Conservation (phyloP, 2,797 vertebrate species). For the Siniperca obscura region DNA sequence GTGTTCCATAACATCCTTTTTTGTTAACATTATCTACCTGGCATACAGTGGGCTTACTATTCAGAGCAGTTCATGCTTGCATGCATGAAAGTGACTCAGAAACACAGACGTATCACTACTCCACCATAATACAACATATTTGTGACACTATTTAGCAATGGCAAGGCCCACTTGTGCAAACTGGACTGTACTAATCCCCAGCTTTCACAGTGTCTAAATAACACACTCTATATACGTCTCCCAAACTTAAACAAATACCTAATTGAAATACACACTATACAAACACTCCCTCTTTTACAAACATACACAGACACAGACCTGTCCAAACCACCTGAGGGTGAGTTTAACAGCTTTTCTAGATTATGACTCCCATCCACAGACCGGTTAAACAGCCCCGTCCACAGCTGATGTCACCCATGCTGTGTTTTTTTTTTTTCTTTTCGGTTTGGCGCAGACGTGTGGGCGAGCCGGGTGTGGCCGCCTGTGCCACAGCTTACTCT, state of each 20-base stretch:
- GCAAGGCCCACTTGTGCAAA: slow-evolving; percentile 67
- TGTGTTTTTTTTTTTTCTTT: neutral
- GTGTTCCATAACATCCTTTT: neutral
- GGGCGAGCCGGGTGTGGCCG: slow-evolving; percentile 77
- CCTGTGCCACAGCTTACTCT: slow-evolving; percentile 79
- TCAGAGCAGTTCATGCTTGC: slow-evolving; percentile 2
- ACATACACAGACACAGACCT: slow-evolving; percentile 55
- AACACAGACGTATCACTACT: slow-evolving; percentile 1
- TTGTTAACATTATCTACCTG: slow-evolving; percentile 22
- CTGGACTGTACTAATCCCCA: slow-evolving; percentile 59
- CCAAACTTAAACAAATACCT: slow-evolving; percentile 70
- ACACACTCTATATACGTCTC: slow-evolving; percentile 42
- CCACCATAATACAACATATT: slow-evolving; percentile 15
- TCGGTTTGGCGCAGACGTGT: slow-evolving; percentile 68
- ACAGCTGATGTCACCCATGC: slow-evolving; percentile 71
- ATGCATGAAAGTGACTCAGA: slow-evolving; percentile 34
- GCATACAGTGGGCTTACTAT: slow-evolving; percentile 1
- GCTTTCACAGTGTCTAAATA: slow-evolving; percentile 59
- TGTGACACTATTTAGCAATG: slow-evolving; percentile 63
- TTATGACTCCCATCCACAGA: slow-evolving; percentile 60
- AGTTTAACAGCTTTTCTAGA: slow-evolving; percentile 77
- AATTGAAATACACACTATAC: slow-evolving; percentile 58
- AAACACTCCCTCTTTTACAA: slow-evolving; percentile 63
- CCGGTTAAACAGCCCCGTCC: slow-evolving; percentile 73
- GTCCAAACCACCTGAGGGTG: slow-evolving; percentile 67